Evolutionary conservation across 2,113 vertebrate species (phyloP).

Genomic region (Camelus bactrianus): DNA sequence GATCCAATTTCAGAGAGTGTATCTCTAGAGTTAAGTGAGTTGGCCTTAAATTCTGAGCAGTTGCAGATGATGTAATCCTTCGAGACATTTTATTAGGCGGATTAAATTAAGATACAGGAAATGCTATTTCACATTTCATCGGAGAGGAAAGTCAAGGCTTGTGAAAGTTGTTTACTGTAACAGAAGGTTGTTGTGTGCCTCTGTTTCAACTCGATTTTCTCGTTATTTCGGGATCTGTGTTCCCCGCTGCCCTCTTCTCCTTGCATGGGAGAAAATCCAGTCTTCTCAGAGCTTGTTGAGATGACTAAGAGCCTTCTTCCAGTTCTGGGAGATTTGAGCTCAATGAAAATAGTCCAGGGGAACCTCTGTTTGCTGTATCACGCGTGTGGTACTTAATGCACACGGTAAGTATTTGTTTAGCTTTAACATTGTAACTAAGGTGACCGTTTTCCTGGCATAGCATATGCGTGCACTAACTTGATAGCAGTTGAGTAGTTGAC

Average conservation of each 20-base stretch:
- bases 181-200: not conserved
- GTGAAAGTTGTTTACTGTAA: not conserved
- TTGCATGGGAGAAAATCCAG: not conserved
- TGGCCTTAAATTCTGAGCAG: not conserved
- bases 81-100: slow-evolving; percentile 57
- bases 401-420: not conserved
- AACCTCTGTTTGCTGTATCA: not conserved
- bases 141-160: slow-evolving; percentile 29
- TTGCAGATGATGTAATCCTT: not conserved
- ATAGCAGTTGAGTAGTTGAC: not conserved
- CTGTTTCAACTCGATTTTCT: not conserved
- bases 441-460: not conserved
- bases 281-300: not conserved
- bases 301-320: not conserved
- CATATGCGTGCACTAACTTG: not conserved
- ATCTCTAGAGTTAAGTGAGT: not conserved
- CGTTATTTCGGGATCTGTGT: not conserved
- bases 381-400: too few species aligned
- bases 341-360: not conserved
- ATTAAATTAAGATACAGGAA: slow-evolving; percentile 55
- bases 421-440: not conserved
- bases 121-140: slow-evolving; percentile 46
- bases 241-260: not conserved
- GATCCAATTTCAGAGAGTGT: not conserved
- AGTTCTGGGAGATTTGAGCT: not conserved